Conservation (phyloP, 2,113 vertebrate species). For the Miniopterus natalensis region DNA sequence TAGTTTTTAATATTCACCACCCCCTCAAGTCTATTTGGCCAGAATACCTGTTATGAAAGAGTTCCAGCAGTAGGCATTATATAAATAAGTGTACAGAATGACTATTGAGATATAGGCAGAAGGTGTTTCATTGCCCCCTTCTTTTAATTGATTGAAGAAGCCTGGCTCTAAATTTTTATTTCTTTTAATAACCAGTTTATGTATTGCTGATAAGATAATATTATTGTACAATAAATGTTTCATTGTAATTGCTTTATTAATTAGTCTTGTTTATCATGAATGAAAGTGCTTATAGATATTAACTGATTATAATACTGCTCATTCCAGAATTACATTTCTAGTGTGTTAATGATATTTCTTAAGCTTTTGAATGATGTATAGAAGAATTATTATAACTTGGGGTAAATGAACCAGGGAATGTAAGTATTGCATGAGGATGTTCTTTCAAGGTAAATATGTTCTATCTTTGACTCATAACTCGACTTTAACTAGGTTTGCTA, state of each 20-base stretch:
- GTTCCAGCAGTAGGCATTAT: background rate
- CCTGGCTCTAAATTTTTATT: background rate
- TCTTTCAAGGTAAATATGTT: constrained; percentile 47
- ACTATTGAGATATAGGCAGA: constrained; percentile 20
- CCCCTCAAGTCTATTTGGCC: constrained; percentile 13
- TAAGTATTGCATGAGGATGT: background rate
- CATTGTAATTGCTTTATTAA: background rate
- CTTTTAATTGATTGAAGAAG: constrained; percentile 51
- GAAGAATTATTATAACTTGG: constrained; percentile 2
- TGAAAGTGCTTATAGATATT: constrained; percentile 20
- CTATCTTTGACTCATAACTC: constrained; percentile 20
- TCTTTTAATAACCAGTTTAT: constrained; percentile 43
- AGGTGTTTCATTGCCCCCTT: background rate
- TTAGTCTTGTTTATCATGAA: constrained; percentile 47
- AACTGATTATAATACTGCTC: background rate
- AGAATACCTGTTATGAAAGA: constrained; percentile 33
- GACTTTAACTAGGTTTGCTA: constrained; percentile 39
- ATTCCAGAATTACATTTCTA: constrained; percentile 27
- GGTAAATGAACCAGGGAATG: background rate
- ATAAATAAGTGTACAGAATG: constrained; percentile 34
- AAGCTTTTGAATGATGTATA: constrained; percentile 26
- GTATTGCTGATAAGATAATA: constrained; percentile 18
- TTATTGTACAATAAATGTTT: constrained; percentile 48
- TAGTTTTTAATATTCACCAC: constrained; percentile 72
- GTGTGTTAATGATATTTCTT: constrained; percentile 26